Percentiles rank a stretch among this genome's conserved stretches.
Conservation (phyloP, 2,797 vertebrate genomes). For the Silurus lanzhouensis region DNA sequence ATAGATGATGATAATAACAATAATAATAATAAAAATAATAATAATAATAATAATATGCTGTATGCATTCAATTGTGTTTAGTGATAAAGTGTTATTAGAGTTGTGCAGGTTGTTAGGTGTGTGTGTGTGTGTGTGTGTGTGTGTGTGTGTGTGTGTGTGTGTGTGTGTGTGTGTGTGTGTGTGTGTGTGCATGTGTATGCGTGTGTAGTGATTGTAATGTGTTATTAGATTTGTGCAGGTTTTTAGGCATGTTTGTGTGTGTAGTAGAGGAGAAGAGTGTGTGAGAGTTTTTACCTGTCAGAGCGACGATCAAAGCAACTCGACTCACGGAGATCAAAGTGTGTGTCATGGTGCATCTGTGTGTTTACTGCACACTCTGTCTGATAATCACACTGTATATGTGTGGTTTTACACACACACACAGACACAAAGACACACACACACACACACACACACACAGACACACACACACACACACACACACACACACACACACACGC, state of each 20-base stretch:
- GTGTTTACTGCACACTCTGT: neutral
- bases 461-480: too few species aligned
- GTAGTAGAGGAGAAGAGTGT: neutral
- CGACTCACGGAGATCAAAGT: neutral
- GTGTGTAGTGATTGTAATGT: too few species aligned
- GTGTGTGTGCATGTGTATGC: too few species aligned
- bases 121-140: too few species aligned
- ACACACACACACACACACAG: neutral
- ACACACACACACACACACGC: too few species aligned
- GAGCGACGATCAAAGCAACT: neutral
- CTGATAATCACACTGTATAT: neutral
- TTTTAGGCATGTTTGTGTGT: too few species aligned
- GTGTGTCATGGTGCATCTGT: conserved; percentile 8
- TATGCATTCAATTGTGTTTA: too few species aligned
- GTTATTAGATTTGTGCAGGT: too few species aligned
- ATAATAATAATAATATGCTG: neutral
- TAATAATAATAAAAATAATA: neutral
- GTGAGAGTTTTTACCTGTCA: conserved; percentile 33
- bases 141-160: too few species aligned
- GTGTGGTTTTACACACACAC: neutral
- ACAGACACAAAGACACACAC: neutral
- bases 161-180: too few species aligned
- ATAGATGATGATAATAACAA: neutral
- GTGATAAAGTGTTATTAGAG: too few species aligned
- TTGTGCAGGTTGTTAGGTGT: too few species aligned